Evolutionary conservation across 2,888 invertebrate genomes (phyloP), one percentile per base, ranked within the genome.

Genomic region (Habrosyne pyritoides): DNA sequence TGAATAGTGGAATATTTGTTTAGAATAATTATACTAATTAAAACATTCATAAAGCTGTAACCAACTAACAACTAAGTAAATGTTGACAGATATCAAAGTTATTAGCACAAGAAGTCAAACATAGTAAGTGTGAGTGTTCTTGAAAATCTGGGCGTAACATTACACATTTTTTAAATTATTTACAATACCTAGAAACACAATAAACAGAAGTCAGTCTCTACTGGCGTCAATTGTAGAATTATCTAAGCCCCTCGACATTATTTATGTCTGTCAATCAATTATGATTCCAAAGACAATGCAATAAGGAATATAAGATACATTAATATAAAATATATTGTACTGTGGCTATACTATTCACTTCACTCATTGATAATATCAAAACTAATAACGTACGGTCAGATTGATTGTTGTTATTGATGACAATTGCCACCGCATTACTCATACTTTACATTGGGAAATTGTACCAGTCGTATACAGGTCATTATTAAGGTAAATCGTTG

Each of bases 361-460:
- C 59, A 64, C 63, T 71, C 71, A 75, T 75, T 75, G 77, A 72
- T 67, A 67, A 66, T 64, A 67, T 55, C 60, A 57, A 55, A 66
- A 60, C 64, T 66, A 73, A 65, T 67, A 59, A 42, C 54, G 24
- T 60, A 59, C 55, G 53, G 57, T 53, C 53, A 50, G 50, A 50
- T 50, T 50, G 50, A 53, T 47, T 62, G 59, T 58, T 60, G 52
- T 64, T 59, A 66, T 63, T 68, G 62, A 53, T 56, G 54, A 60
- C 64, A 63, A 64, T 63, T 64, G 66, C 42, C 50, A 53, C 54
- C 10, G 30, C 28, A 28, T 50, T 28, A 28, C 50, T 14, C 18
- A 42, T 42, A 36, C 36, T 14, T 36, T 18, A 49, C 28, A 50
- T 28, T 28, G 10, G 26, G 28, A 8, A 18, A 22, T 18, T 21